phyloP scores from a whole-genome alignment of 2,888 invertebrate genomes.

The Alloplasta piceator region DNA sequence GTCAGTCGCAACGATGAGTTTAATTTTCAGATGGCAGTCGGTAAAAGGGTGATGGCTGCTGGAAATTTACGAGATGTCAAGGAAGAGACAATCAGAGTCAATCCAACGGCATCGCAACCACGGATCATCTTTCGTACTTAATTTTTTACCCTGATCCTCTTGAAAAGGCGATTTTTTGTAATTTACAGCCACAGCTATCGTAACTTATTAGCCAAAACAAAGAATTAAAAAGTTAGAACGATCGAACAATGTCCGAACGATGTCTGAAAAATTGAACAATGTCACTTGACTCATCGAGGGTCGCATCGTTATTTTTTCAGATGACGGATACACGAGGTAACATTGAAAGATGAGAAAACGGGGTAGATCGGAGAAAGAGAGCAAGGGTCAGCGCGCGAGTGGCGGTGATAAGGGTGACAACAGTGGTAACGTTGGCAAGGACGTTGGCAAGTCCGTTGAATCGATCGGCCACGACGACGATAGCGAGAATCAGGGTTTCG shows the following conservation, averaged over 20 bases:
- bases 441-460: slow-evolving; percentile 53
- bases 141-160: too few species aligned
- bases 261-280: neutral
- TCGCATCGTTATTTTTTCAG: slow-evolving; percentile 35
- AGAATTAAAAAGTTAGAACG: neutral
- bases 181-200: too few species aligned
- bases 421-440: slow-evolving; percentile 53
- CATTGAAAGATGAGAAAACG: slow-evolving; percentile 74
- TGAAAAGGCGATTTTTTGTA: too few species aligned
- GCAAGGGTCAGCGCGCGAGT: slow-evolving; percentile 27
- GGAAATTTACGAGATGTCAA: too few species aligned
- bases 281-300: neutral
- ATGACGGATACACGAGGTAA: slow-evolving; percentile 12
- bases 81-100: too few species aligned
- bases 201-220: too few species aligned
- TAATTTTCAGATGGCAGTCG: too few species aligned
- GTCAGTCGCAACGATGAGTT: too few species aligned
- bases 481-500: slow-evolving; percentile 78
- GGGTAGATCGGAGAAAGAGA: slow-evolving; percentile 66
- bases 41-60: too few species aligned
- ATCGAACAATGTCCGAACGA: neutral
- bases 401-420: slow-evolving; percentile 31
- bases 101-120: too few species aligned
- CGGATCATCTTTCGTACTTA: too few species aligned
- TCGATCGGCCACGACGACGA: slow-evolving; percentile 72